A percentile compares a stretch with the other conserved stretches of the same genome.
These are phyloP conservation scores for Petrocephalus zakoni DNA, from an alignment of 2,113 vertebrate genomes.

Conservation along the genomic window DNA sequence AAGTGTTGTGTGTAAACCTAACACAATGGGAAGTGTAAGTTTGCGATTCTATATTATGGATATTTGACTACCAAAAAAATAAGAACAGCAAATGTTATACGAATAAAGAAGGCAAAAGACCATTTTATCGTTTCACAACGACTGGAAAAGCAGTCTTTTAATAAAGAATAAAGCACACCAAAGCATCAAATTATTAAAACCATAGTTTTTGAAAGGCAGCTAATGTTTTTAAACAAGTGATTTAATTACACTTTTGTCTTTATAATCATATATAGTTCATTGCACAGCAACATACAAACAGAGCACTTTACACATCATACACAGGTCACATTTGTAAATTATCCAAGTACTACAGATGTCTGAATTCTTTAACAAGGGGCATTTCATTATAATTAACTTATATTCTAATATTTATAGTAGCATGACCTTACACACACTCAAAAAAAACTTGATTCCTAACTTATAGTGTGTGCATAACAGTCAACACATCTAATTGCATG, in stretches of 20 bases:
- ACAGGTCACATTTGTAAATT: background rate
- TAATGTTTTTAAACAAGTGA: background rate
- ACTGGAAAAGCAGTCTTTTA: background rate
- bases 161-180: background rate
- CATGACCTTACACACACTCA: background rate
- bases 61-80: background rate
- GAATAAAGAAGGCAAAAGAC: background rate
- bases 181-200: background rate
- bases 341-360: background rate
- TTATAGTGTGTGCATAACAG: background rate
- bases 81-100: background rate
- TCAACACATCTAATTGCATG: background rate
- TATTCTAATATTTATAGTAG: background rate
- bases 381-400: background rate
- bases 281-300: slow-evolving; percentile 1
- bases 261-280: background rate
- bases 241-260: background rate
- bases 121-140: background rate
- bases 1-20: background rate
- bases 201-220: background rate
- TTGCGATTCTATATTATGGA: background rate
- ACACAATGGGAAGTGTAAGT: background rate
- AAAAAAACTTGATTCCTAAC: background rate
- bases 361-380: background rate
- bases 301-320: background rate